These are phyloP conservation scores for Euura saliciscinereae DNA, from an alignment of 1,140 invertebrate genomes.

Conservation along the genomic window DNA sequence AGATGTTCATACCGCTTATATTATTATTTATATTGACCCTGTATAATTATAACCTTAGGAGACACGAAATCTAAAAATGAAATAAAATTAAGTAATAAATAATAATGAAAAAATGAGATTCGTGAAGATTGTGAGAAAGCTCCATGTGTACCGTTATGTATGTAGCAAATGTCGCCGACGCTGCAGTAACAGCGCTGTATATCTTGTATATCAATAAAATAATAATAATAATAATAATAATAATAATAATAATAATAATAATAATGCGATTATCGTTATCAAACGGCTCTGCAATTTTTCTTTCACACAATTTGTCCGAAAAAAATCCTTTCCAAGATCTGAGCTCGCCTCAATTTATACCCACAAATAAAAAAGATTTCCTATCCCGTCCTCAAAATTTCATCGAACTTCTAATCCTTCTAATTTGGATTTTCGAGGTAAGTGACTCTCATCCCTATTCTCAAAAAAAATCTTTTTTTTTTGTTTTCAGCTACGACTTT, in stretches of 20 bases:
- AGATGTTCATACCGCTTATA: background rate
- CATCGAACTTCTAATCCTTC: too few relatives aligned
- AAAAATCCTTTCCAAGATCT: too few relatives aligned
- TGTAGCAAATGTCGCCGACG: constrained; percentile 35
- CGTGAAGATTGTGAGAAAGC: constrained; percentile 1
- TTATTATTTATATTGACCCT: background rate
- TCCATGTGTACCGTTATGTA: constrained; percentile 6
- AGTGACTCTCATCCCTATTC: too few relatives aligned
- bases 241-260: constrained; percentile 42
- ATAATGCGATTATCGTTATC: constrained; percentile 15
- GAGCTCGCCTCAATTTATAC: too few relatives aligned
- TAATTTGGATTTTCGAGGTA: too few relatives aligned
- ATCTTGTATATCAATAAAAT: constrained; percentile 58
- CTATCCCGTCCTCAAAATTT: too few relatives aligned
- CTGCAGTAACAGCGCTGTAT: constrained; percentile 49
- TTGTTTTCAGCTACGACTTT: too few relatives aligned
- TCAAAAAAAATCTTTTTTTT: too few relatives aligned
- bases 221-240: constrained; percentile 38
- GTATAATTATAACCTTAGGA: background rate
- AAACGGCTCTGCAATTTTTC: background rate
- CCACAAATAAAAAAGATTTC: too few relatives aligned
- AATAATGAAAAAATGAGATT: constrained; percentile 5
- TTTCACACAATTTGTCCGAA: too few relatives aligned
- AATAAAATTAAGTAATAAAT: background rate
- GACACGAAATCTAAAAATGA: background rate